Evolutionary conservation across 2,888 invertebrate species (phyloP), one percentile per base, ranked within the genome.

Genomic region (Patella ulyssiponensis): DNA sequence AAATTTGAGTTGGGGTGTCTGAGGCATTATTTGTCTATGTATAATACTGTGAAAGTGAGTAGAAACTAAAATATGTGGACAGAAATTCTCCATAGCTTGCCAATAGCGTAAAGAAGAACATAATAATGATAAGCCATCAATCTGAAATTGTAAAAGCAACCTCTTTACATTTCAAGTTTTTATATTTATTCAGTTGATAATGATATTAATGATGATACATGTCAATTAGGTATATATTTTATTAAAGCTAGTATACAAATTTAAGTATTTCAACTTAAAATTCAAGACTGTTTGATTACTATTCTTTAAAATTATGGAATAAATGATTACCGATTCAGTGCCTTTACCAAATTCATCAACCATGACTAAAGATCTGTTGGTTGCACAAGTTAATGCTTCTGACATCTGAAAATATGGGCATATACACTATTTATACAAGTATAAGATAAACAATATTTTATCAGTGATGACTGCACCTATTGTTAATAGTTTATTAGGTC

Each of bases 281-380:
- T 27, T 44, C 44, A 44, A 44, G 44, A 44, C 44, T 44, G 44
- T 44, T 44, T 9, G 44, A 7, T 44, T 44, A 44, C 44, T 44
- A 44, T 44, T 44, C 44, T 44, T 44, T 44, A 44, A 44, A 44
- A 44, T 9, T 44, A 44, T 1, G 9, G 44, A 44, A 44, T 44
- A 44, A 44, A 44, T 44, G 44, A 88, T 81, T 85, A 92, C 92
- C 77, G 90, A 89, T 84, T 92, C 90, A 1, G 97, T 97, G 79
- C 97, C 96, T 90, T 95, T 95, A 4, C 97, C 97, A 92, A 97
- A 96, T 92, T 97, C 97, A 92, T 98, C 98, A 58, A 97, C 93
- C 53, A 98, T 92, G 0, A 98, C 93, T 3, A 98, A 92, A 0
- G 96, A 96, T 80, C 93, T 92, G 0, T 93, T 90, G 0, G 94